These are phyloP conservation scores for Spodoptera frugiperda DNA, from an alignment of 1,140 invertebrate genomes.

Conservation along the genomic window DNA sequence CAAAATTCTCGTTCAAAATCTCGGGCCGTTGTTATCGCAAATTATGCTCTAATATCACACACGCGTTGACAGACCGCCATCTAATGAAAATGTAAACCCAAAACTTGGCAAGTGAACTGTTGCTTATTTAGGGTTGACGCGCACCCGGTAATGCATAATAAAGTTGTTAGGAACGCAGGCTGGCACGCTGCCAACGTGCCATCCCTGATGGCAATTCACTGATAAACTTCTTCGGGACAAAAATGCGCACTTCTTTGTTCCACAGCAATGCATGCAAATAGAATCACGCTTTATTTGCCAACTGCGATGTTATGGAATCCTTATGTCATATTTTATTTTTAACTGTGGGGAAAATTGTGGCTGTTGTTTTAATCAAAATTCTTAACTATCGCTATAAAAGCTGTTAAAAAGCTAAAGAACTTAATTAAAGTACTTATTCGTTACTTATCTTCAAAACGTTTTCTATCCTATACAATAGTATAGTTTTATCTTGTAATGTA, in stretches of 20 bases:
- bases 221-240: slow-evolving; percentile 44
- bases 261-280: slow-evolving; percentile 26
- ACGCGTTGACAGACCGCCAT: slow-evolving; percentile 64
- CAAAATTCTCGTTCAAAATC: neutral
- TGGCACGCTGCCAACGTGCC: slow-evolving; percentile 53
- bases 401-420: too few species aligned
- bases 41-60: slow-evolving; percentile 39
- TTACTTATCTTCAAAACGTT: too few species aligned
- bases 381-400: too few species aligned
- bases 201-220: slow-evolving; percentile 34
- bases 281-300: slow-evolving; percentile 24
- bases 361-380: neutral
- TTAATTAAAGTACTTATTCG: too few species aligned
- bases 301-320: slow-evolving; percentile 9
- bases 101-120: slow-evolving; percentile 77
- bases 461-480: neutral
- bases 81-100: slow-evolving; percentile 79
- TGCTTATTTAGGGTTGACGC: slow-evolving; percentile 76
- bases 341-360: neutral
- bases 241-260: slow-evolving; percentile 29
- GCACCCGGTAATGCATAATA: slow-evolving; percentile 76
- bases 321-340: neutral
- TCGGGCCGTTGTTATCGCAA: slow-evolving; percentile 46
- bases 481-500: neutral
- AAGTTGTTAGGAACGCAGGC: slow-evolving; percentile 69